Conservation (phyloP, 2,797 vertebrate species). For the Hoplostethus atlanticus region DNA sequence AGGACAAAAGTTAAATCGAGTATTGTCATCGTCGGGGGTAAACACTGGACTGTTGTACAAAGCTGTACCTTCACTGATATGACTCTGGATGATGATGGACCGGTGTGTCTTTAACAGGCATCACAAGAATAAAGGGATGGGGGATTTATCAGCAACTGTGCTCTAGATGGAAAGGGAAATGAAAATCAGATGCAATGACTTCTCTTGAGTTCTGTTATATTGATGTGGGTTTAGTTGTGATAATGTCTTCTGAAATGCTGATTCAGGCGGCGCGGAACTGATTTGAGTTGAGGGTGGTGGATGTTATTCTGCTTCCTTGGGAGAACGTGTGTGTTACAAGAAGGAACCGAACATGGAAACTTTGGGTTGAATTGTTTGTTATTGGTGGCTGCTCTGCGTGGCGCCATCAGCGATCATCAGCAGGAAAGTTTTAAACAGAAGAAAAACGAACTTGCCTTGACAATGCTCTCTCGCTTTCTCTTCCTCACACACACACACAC, state of each 20-base stretch:
- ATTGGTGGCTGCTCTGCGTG: conserved; percentile 17
- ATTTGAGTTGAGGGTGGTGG: neutral
- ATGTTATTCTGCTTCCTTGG: neutral
- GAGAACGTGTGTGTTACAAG: no score
- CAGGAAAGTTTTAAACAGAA: conserved; percentile 47
- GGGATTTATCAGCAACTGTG: neutral
- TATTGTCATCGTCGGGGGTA: no score
- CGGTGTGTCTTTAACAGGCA: conserved; percentile 43
- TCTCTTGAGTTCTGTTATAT: conserved; percentile 24
- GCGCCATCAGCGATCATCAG: conserved; percentile 30
- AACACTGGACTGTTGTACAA: neutral
- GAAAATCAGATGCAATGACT: conserved; percentile 47
- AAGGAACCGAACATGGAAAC: no score
- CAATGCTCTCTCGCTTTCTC: no score
- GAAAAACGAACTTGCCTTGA: no score
- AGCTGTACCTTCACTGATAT: conserved; percentile 31
- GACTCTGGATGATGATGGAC: conserved; percentile 31
- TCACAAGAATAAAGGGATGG: conserved; percentile 27
- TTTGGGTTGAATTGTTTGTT: conserved; percentile 2
- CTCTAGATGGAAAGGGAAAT: conserved; percentile 40
- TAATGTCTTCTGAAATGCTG: conserved; percentile 18
- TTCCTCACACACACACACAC: no score
- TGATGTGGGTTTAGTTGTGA: conserved; percentile 39
- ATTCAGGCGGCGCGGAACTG: no score
- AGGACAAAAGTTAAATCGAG: conserved; percentile 35